phyloP scores from a whole-genome alignment of 2,113 vertebrate species.

The Sclerurus mexicanus region DNA sequence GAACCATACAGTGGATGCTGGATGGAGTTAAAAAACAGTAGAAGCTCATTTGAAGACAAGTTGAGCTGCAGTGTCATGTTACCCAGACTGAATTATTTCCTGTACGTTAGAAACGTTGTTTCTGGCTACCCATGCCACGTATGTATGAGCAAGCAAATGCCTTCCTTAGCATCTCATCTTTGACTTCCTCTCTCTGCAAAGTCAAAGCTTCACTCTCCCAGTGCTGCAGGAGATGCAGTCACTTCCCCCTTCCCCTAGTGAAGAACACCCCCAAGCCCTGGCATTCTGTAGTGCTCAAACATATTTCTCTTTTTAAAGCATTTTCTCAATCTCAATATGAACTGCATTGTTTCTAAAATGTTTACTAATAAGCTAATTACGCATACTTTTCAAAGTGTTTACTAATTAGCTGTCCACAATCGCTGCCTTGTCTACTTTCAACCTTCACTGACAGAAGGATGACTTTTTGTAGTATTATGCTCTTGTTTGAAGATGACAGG shows the following conservation, averaged over 20 bases:
- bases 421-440: constrained; percentile 60
- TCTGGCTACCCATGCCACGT: constrained; percentile 30
- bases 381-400: constrained; percentile 42
- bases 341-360: constrained; percentile 38
- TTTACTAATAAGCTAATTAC: constrained; percentile 48
- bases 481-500: neutral
- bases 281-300: neutral
- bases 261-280: neutral
- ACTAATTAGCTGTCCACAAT: constrained; percentile 63
- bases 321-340: constrained; percentile 47
- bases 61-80: constrained; percentile 18
- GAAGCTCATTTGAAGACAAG: constrained; percentile 1
- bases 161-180: constrained; percentile 33
- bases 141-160: constrained; percentile 39
- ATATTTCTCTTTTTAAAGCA: neutral
- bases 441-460: constrained; percentile 35
- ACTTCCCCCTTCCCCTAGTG: neutral
- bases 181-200: neutral
- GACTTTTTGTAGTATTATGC: neutral
- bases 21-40: neutral
- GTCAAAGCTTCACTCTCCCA: neutral
- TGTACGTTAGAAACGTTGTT: constrained; percentile 37
- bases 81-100: constrained; percentile 48
- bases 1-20: neutral
- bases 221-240: neutral